Evolutionary conservation across 2,888 invertebrate species (phyloP).

Genomic region (Auanema freiburgensis): DNA sequence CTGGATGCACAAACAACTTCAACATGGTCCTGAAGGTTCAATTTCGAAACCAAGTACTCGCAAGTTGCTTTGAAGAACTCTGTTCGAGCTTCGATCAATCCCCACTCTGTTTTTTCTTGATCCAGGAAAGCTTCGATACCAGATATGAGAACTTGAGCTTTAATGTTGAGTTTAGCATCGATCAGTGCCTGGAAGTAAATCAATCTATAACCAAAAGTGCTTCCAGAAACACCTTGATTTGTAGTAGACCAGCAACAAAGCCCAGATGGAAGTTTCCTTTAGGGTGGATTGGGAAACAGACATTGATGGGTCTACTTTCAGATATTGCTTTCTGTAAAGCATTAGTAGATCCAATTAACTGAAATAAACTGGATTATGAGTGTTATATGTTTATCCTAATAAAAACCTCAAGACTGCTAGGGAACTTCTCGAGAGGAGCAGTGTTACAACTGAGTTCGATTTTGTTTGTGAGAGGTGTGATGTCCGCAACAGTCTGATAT

Average conservation of each 20-base stretch:
- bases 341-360: constrained; percentile 1
- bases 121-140: constrained; percentile 61
- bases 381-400: neutral
- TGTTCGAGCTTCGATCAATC: constrained; percentile 29
- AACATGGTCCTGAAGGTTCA: constrained; percentile 28
- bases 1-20: constrained; percentile 27
- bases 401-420: constrained; percentile 2
- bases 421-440: constrained; percentile 4
- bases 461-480: neutral
- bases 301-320: constrained; percentile 22
- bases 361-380: neutral
- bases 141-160: constrained; percentile 48
- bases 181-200: constrained; percentile 24
- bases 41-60: constrained; percentile 22
- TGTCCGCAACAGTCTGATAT: constrained; percentile 26
- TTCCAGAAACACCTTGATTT: constrained; percentile 34
- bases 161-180: constrained; percentile 27
- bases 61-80: constrained; percentile 29
- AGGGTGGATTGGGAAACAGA: constrained; percentile 37
- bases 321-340: constrained; percentile 3
- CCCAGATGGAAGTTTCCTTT: constrained; percentile 51
- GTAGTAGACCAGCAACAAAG: constrained; percentile 34
- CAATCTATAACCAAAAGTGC: too few relatives aligned
- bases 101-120: constrained; percentile 51
- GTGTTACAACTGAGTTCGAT: constrained; percentile 5